Percentiles rank a stretch among this genome's conserved stretches.
Conservation (phyloP, 2,113 vertebrate species). For the Panurus biarmicus region DNA sequence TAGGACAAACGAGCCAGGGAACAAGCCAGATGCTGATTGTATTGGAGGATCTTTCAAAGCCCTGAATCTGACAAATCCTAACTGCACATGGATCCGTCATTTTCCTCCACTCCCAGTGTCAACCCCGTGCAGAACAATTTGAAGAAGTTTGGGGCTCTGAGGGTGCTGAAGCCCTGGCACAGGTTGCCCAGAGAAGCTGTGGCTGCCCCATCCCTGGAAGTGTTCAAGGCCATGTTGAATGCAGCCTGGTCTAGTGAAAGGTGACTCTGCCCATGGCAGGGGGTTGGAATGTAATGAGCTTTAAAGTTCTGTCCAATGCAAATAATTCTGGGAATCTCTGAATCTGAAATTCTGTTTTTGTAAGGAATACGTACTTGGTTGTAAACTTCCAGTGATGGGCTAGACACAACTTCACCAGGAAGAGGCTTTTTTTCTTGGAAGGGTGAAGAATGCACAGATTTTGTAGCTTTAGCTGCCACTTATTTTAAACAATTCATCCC, state of each 20-base stretch:
- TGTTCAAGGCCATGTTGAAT: neutral
- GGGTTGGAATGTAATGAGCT: neutral
- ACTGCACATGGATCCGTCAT: neutral
- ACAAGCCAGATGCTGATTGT: neutral
- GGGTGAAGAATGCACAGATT: neutral
- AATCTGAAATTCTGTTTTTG: neutral
- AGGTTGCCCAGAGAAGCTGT: neutral
- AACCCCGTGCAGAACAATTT: neutral
- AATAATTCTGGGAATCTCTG: neutral
- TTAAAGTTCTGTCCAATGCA: neutral
- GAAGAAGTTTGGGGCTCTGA: neutral
- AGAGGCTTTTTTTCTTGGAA: neutral
- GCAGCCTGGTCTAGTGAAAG: neutral
- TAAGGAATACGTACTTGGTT: neutral
- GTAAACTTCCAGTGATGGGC: neutral
- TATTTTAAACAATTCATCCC: neutral
- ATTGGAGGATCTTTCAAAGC: neutral
- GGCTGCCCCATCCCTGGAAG: neutral
- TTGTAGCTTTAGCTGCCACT: neutral
- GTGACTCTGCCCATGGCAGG: neutral
- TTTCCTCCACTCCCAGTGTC: neutral
- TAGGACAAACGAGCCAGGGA: neutral
- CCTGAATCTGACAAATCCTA: neutral
- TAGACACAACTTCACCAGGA: neutral
- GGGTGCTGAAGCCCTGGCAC: neutral